These are phyloP conservation scores for Oscheius sp. DNA, from an alignment of 2,888 invertebrate genomes.

Conservation along the genomic window DNA sequence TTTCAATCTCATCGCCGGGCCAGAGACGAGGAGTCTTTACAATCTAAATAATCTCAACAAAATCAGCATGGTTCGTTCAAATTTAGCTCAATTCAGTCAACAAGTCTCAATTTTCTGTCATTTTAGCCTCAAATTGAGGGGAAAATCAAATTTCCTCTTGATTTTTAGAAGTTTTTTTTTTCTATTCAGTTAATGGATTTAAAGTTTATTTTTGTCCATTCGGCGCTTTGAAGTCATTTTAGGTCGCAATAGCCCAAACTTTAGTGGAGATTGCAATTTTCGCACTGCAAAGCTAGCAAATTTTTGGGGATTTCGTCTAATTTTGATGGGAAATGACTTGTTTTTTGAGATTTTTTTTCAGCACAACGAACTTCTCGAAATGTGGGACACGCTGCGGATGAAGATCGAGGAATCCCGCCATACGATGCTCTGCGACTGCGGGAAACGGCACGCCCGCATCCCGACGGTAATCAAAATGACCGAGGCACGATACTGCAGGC, in stretches of 20 bases:
- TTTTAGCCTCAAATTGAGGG: no score
- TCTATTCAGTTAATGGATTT: no score
- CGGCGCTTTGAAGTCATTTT: no score
- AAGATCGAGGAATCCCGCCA: slow-evolving; percentile 79
- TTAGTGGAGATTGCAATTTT: no score
- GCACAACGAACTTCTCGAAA: slow-evolving; percentile 35
- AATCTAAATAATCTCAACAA: slow-evolving; percentile 71
- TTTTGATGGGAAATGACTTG: no score
- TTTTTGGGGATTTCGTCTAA: no score
- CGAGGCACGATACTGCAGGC: slow-evolving; percentile 87
- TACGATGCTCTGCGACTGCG: slow-evolving; percentile 92
- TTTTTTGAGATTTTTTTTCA: slow-evolving; percentile 29
- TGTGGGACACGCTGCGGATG: slow-evolving; percentile 35
- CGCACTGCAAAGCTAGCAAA: no score
- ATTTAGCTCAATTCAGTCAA: not conserved
- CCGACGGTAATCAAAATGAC: slow-evolving; percentile 86
- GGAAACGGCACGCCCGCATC: slow-evolving; percentile 86
- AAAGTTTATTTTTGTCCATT: no score
- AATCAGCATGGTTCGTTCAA: slow-evolving; percentile 67
- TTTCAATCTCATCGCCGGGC: slow-evolving; percentile 90
- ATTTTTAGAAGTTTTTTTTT: no score
- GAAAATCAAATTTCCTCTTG: no score
- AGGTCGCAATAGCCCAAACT: no score
- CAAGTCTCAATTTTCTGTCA: no score
- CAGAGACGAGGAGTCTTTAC: slow-evolving; percentile 75